phyloP scores from a whole-genome alignment of 1,140 invertebrate genomes.

The Homarus americanus region DNA sequence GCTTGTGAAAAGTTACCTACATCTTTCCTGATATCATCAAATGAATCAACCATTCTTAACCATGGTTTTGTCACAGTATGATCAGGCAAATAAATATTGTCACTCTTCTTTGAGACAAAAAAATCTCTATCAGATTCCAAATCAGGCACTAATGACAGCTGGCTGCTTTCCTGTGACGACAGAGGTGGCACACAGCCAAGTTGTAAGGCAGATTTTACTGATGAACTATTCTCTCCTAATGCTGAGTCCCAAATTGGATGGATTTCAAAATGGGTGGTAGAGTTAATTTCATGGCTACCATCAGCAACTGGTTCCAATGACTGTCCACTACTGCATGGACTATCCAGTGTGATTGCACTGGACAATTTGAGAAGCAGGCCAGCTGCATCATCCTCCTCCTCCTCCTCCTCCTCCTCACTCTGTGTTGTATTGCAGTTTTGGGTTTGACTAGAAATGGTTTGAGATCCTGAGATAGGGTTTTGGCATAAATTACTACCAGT shows the following conservation, averaged over 20 bases:
- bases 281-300: not conserved
- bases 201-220: not conserved
- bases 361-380: not conserved
- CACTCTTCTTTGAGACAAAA: not conserved
- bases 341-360: slow-evolving; percentile 3
- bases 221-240: not conserved
- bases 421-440: slow-evolving; percentile 53
- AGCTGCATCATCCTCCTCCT: not conserved
- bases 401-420: slow-evolving; percentile 9
- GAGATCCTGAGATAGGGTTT: slow-evolving; percentile 64
- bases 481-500: slow-evolving; percentile 54
- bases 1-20: not conserved
- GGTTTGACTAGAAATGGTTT: slow-evolving; percentile 60
- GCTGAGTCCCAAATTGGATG: not conserved
- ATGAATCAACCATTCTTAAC: not conserved
- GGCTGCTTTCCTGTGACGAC: not conserved
- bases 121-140: not conserved
- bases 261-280: not conserved
- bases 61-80: not conserved
- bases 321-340: not conserved
- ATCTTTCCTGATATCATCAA: not conserved
- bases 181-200: not conserved
- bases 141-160: not conserved
- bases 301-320: not conserved
- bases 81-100: not conserved